Evolutionary conservation across 2,113 vertebrate species (phyloP).

Genomic region (Paradisaea rubra): DNA sequence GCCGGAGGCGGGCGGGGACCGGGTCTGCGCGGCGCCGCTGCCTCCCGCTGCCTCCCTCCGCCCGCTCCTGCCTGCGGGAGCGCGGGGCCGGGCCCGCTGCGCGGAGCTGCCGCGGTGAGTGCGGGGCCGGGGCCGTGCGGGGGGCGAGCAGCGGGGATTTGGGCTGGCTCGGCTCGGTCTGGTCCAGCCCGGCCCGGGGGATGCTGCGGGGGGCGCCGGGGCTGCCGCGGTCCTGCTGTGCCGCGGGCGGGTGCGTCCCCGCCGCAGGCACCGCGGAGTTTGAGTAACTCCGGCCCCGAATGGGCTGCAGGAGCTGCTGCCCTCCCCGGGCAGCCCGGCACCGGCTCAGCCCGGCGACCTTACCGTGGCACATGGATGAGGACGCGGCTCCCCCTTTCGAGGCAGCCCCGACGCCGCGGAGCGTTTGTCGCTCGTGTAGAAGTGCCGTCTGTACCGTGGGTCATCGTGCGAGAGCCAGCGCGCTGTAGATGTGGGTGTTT

Average conservation of each 20-base stretch:
- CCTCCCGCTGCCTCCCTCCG: neutral
- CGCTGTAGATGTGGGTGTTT: accelerated
- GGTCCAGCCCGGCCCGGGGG: neutral
- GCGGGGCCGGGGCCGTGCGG: neutral
- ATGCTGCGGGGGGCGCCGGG: neutral
- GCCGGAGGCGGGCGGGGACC: neutral
- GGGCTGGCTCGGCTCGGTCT: neutral
- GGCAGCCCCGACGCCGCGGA: accelerated
- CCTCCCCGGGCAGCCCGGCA: neutral
- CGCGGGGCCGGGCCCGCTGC: neutral
- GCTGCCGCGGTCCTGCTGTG: neutral
- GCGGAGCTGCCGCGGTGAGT: neutral
- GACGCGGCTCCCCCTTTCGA: accelerated
- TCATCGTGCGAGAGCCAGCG: accelerated
- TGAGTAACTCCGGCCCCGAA: neutral
- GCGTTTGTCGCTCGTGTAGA: accelerated
- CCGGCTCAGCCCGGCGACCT: neutral
- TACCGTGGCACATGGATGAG: accelerated
- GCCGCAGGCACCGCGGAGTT: neutral
- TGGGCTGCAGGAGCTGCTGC: neutral
- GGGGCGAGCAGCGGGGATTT: neutral
- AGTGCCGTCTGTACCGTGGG: accelerated
- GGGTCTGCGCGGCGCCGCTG: neutral
- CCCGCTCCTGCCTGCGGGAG: neutral
- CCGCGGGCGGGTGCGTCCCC: neutral